Percentiles rank a stretch among this genome's conserved stretches.
phyloP scores from a whole-genome alignment of 2,888 invertebrate genomes.

The Sesia apiformis region DNA sequence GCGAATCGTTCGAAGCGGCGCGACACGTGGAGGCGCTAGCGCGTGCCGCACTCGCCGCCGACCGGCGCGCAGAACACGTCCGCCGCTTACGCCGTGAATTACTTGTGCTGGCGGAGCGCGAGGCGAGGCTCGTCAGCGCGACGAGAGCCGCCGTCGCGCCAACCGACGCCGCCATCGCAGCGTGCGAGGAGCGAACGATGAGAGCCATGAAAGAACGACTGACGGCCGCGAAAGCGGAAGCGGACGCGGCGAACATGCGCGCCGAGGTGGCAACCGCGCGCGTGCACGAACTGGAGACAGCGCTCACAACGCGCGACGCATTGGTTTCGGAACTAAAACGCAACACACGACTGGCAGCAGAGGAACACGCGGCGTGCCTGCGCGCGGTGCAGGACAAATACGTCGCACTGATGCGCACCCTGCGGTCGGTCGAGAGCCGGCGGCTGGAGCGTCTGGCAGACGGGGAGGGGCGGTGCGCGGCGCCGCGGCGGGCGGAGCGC shows the following conservation, averaged over 20 bases:
- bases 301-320: slow-evolving; percentile 38
- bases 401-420: slow-evolving; percentile 69
- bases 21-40: slow-evolving; percentile 50
- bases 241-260: slow-evolving; percentile 52
- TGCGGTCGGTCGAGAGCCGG: slow-evolving; percentile 70
- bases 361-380: slow-evolving; percentile 75
- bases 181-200: slow-evolving; percentile 10
- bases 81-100: slow-evolving; percentile 58
- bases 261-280: slow-evolving; percentile 57
- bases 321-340: slow-evolving; percentile 60
- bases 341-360: slow-evolving; percentile 67
- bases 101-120: slow-evolving; percentile 54
- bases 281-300: slow-evolving; percentile 70
- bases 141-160: slow-evolving; percentile 18
- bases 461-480: slow-evolving; percentile 30
- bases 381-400: slow-evolving; percentile 76
- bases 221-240: slow-evolving; percentile 56
- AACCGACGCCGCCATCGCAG: slow-evolving; percentile 7
- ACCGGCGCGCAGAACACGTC: slow-evolving; percentile 55
- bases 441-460: slow-evolving; percentile 66
- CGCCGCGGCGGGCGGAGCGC: slow-evolving; percentile 70
- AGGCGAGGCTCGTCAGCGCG: slow-evolving; percentile 36
- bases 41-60: slow-evolving; percentile 43
- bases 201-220: slow-evolving; percentile 15
- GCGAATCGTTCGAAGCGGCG: slow-evolving; percentile 45